A percentile compares a stretch with the other conserved stretches of the same genome.
These are phyloP conservation scores for Aurelia aurita DNA, from an alignment of 30 jellyfish, hydroid and myxozoan species.

Conservation along the genomic window DNA sequence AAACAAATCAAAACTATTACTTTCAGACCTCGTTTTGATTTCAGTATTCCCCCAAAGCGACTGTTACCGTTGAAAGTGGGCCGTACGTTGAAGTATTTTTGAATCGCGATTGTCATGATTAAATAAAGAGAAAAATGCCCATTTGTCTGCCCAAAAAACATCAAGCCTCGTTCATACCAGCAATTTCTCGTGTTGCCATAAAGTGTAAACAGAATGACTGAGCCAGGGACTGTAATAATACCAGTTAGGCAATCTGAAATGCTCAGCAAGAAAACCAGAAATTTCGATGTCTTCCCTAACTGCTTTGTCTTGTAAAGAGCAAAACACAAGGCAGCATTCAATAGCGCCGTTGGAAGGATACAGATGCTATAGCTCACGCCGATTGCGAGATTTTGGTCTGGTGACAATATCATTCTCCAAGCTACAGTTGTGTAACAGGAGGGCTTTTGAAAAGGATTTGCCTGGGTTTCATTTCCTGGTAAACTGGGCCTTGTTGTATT, in stretches of 20 bases:
- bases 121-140: slow-evolving; percentile 53
- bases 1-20: not conserved
- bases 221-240: slow-evolving; percentile 9
- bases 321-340: slow-evolving; percentile 15
- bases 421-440: slow-evolving; percentile 45
- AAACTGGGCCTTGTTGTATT: too few species aligned
- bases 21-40: slow-evolving; percentile 9
- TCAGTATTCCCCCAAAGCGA: not conserved
- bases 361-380: not conserved
- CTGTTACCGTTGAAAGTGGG: not conserved
- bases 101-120: slow-evolving; percentile 41
- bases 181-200: slow-evolving; percentile 51
- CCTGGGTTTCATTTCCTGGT: too few species aligned
- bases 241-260: slow-evolving; percentile 51
- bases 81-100: slow-evolving; percentile 28
- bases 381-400: slow-evolving; percentile 8
- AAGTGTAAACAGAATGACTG: slow-evolving; percentile 17
- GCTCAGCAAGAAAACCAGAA: slow-evolving; percentile 37
- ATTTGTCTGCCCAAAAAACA: slow-evolving; percentile 52
- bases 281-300: slow-evolving; percentile 16
- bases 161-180: slow-evolving; percentile 27
- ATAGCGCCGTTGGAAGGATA: slow-evolving; percentile 13
- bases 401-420: slow-evolving; percentile 38
- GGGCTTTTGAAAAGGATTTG: not conserved
- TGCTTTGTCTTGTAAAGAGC: slow-evolving; percentile 40